Evolutionary conservation across 2,797 vertebrate genomes (phyloP).

Genomic region (Pipistrellus nathusii): DNA sequence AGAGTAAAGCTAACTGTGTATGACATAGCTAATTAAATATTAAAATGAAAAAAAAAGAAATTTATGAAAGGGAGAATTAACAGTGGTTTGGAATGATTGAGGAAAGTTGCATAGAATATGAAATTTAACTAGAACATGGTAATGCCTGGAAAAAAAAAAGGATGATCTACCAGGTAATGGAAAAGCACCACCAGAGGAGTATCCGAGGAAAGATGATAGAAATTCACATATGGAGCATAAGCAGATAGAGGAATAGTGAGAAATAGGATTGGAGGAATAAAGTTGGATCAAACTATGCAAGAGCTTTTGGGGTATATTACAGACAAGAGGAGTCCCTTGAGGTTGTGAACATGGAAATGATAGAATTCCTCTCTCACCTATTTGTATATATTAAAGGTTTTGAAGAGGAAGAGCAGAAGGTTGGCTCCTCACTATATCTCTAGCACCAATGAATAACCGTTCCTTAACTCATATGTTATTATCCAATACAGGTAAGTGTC

Average conservation of each 20-base stretch:
- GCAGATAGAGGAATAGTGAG: background rate
- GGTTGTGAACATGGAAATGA: background rate
- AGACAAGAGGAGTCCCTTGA: background rate
- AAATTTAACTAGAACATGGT: background rate
- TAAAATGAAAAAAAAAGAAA: background rate
- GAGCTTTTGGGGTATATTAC: background rate
- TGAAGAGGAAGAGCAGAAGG: background rate
- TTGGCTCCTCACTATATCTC: background rate
- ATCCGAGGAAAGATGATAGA: background rate
- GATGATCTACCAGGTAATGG: background rate
- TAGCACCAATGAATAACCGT: background rate
- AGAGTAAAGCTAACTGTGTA: background rate
- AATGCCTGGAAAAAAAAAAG: too few relatives aligned
- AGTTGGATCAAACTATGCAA: background rate
- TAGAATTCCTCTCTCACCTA: background rate
- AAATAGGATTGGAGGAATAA: background rate
- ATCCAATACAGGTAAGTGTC: background rate
- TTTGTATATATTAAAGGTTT: background rate
- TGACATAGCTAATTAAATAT: constrained; percentile 27
- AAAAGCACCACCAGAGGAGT: background rate
- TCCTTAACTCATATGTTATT: background rate
- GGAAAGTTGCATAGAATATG: background rate
- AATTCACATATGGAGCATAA: background rate
- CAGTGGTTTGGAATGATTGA: background rate
- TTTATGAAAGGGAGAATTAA: background rate